Conservation (phyloP, 2,888 invertebrate genomes). For the Caenorhabditis doughertyi region DNA sequence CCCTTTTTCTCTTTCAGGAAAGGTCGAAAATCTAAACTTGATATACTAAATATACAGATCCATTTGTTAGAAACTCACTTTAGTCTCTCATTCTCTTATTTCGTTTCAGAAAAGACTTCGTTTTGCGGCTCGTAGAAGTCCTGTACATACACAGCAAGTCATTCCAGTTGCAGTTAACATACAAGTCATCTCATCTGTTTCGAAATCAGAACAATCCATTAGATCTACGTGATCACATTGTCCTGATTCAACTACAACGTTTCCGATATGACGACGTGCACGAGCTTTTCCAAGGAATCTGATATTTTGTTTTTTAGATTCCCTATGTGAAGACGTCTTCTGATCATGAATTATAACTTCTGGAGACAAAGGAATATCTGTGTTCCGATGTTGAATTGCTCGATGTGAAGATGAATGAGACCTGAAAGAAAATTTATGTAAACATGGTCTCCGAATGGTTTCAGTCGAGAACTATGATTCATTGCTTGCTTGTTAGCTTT, state of each 20-base stretch:
- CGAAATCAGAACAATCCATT: conserved; percentile 81
- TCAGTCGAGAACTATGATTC: conserved; percentile 8
- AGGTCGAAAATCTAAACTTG: no score
- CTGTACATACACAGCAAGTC: conserved; percentile 81
- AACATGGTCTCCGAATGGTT: conserved; percentile 38
- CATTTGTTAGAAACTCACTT: background rate
- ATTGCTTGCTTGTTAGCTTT: background rate
- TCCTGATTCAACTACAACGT: conserved; percentile 71
- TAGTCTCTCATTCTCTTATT: background rate
- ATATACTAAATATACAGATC: no score
- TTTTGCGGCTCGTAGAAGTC: conserved; percentile 69
- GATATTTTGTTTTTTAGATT: conserved; percentile 16
- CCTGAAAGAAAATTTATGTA: conserved; percentile 24
- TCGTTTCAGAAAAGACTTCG: conserved; percentile 61
- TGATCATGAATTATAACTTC: background rate
- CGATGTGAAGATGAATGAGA: background rate
- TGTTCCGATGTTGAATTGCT: background rate
- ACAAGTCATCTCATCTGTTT: conserved; percentile 80
- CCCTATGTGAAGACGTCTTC: background rate
- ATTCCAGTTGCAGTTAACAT: conserved; percentile 82
- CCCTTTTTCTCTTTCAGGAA: no score
- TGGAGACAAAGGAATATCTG: conserved; percentile 4
- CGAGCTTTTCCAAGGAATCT: conserved; percentile 38
- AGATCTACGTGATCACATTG: conserved; percentile 81
- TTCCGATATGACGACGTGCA: conserved; percentile 56